These are phyloP conservation scores for Protobothrops flavoviridis DNA, from an alignment of 2,113 vertebrate genomes.

Conservation along the genomic window DNA sequence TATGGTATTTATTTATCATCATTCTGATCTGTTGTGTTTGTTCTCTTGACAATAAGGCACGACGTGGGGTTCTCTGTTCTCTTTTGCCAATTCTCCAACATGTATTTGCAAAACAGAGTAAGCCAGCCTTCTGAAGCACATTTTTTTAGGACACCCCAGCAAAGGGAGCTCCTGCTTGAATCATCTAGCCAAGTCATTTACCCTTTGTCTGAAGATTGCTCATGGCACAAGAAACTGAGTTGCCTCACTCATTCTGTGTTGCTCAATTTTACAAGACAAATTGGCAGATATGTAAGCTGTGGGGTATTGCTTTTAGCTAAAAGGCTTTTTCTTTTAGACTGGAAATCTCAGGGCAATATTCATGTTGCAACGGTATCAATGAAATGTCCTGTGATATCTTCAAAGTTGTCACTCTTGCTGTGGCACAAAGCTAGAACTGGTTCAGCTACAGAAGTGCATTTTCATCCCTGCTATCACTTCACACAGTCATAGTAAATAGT, in stretches of 20 bases:
- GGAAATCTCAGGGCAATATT: background rate
- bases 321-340: background rate
- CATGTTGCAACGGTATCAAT: background rate
- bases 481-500: background rate
- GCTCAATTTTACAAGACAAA: background rate
- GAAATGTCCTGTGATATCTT: background rate
- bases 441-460: background rate
- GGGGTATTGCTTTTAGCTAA: background rate
- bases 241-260: background rate
- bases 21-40: background rate
- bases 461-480: background rate
- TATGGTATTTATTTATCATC: background rate
- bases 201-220: slow-evolving; percentile 9
- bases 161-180: background rate
- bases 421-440: background rate
- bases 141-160: background rate
- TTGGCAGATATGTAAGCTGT: background rate
- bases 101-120: background rate
- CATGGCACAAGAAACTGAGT: background rate
- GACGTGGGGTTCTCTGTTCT: background rate
- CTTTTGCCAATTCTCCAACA: background rate
- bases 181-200: background rate
- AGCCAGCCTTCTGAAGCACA: background rate
- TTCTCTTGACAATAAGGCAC: background rate
- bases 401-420: background rate